phyloP scores from a whole-genome alignment of 2,888 invertebrate genomes.

The Ferrisia virgata region DNA sequence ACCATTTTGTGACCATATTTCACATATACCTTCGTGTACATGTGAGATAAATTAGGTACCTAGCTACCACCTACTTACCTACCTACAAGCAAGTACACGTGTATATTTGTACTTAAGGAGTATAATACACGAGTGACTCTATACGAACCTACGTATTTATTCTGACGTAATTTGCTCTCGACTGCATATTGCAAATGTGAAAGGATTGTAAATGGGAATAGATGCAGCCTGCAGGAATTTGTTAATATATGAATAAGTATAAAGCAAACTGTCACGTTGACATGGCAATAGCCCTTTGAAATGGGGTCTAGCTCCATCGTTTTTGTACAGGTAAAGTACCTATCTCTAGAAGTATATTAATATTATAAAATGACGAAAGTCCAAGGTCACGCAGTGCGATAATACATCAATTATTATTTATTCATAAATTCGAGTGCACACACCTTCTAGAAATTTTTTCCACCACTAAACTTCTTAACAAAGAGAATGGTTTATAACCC shows the following conservation, averaged over 20 bases:
- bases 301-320: not conserved
- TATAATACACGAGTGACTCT: no score
- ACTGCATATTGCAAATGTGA: not conserved
- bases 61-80: not conserved
- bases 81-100: no score
- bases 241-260: not conserved
- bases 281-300: not conserved
- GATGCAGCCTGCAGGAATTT: not conserved
- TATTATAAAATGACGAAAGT: not conserved
- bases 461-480: no score
- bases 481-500: no score
- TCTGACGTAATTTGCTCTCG: not conserved
- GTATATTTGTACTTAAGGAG: no score
- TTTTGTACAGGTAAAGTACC: no score
- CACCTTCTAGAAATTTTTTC: no score
- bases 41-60: not conserved
- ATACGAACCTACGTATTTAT: not conserved
- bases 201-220: not conserved
- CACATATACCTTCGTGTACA: not conserved
- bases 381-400: not conserved
- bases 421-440: not conserved
- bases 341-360: not conserved
- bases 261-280: not conserved
- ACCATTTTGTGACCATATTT: not conserved
- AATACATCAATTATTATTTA: not conserved